These are phyloP conservation scores for Wasmannia auropunctata DNA, from an alignment of 1,140 invertebrate genomes.

Conservation along the genomic window DNA sequence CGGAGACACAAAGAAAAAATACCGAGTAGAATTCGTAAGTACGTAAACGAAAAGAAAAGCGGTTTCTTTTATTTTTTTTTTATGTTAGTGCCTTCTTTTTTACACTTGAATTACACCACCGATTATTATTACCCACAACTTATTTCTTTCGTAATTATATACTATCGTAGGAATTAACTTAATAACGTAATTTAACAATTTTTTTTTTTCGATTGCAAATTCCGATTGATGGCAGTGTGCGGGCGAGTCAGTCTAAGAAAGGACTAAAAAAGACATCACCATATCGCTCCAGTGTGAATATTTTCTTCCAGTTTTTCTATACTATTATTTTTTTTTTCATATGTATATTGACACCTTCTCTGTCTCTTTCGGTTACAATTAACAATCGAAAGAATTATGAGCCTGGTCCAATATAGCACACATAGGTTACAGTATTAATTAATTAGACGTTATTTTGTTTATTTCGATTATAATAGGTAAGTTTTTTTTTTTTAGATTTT, in stretches of 20 bases:
- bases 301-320: constrained; percentile 45
- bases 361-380: constrained; percentile 38
- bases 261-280: constrained; percentile 35
- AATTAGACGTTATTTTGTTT: constrained; percentile 76
- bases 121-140: constrained; percentile 36
- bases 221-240: constrained; percentile 49
- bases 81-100: constrained; percentile 55
- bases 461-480: constrained; percentile 81
- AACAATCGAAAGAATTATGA: constrained; percentile 74
- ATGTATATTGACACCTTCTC: constrained; percentile 41
- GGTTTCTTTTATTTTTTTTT: too few species aligned
- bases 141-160: constrained; percentile 8
- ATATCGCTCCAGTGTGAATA: constrained; percentile 19
- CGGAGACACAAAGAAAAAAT: constrained; percentile 19
- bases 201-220: constrained; percentile 44
- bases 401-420: constrained; percentile 80
- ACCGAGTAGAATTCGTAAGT: constrained; percentile 37
- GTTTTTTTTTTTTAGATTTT: constrained; percentile 78
- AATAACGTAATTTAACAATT: constrained; percentile 12
- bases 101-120: constrained; percentile 43
- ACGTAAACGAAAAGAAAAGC: constrained; percentile 50
- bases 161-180: constrained; percentile 31
- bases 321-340: constrained; percentile 46
- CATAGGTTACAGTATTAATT: constrained; percentile 79
- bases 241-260: constrained; percentile 53